Evolutionary conservation across 2,797 vertebrate genomes (phyloP).

Genomic region (Notolabrus celidotus): DNA sequence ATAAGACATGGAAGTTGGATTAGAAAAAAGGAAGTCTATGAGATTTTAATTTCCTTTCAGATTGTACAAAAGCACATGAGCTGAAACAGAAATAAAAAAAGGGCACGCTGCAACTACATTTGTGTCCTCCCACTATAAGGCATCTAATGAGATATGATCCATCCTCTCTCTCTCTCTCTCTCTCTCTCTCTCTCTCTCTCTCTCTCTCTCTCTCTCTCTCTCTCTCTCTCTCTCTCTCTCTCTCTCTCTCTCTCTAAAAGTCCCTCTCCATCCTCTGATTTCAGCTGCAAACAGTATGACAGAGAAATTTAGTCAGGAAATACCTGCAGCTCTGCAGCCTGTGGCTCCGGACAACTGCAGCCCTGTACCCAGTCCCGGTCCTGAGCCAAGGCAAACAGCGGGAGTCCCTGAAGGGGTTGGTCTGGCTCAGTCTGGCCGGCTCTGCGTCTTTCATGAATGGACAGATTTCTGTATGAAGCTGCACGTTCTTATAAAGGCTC

Average conservation of each 20-base stretch:
- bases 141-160: constrained; percentile 46
- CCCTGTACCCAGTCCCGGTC: constrained; percentile 87
- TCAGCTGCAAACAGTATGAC: constrained; percentile 74
- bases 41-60: constrained; percentile 71
- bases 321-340: constrained; percentile 90
- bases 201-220: constrained; percentile 25
- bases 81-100: constrained; percentile 41
- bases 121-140: constrained; percentile 37
- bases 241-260: constrained; percentile 24
- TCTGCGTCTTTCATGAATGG: constrained; percentile 86
- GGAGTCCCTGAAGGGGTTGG: constrained; percentile 89
- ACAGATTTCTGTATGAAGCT: constrained; percentile 87
- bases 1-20: constrained; percentile 37
- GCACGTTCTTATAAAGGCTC: constrained; percentile 88
- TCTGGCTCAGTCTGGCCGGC: constrained; percentile 88
- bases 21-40: constrained; percentile 39
- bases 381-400: constrained; percentile 95
- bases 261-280: constrained; percentile 51
- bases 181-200: background rate
- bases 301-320: constrained; percentile 90
- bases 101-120: constrained; percentile 12
- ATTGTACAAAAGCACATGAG: constrained; percentile 27
- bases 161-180: constrained; percentile 29
- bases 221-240: constrained; percentile 29
- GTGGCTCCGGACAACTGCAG: constrained; percentile 89